Conservation (phyloP, 2,113 vertebrate species). For the Elachura formosa region DNA sequence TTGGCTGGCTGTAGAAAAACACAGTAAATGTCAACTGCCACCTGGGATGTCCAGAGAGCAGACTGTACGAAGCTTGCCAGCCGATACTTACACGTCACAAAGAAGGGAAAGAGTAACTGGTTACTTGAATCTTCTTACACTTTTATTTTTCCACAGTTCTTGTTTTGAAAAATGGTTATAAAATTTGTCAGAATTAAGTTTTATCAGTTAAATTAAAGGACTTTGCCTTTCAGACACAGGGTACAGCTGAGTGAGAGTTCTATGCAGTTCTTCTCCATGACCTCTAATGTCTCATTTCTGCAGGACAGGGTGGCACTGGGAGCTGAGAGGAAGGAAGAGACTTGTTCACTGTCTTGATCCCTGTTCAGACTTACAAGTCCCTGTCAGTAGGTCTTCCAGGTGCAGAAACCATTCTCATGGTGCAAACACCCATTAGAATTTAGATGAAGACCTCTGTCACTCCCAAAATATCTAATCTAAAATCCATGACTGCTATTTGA, state of each 20-base stretch:
- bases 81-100: not conserved
- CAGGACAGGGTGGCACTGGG: rapidly evolving
- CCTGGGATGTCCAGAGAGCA: not conserved
- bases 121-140: not conserved
- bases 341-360: not conserved
- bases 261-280: not conserved
- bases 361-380: rapidly evolving
- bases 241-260: not conserved
- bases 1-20: not conserved
- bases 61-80: not conserved
- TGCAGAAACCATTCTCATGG: not conserved
- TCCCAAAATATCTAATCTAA: not conserved
- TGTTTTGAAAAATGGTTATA: not conserved
- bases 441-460: not conserved
- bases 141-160: not conserved
- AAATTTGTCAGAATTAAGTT: not conserved
- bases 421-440: not conserved
- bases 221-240: not conserved
- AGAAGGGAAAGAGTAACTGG: not conserved
- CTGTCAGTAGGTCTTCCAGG: not conserved
- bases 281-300: not conserved
- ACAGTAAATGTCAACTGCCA: not conserved
- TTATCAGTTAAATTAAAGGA: not conserved
- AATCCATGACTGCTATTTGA: not conserved
- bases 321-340: not conserved